These are phyloP conservation scores for Mesocentrotus franciscanus DNA, from an alignment of 53 echinoderm and acorn worm species.

Conservation along the genomic window DNA sequence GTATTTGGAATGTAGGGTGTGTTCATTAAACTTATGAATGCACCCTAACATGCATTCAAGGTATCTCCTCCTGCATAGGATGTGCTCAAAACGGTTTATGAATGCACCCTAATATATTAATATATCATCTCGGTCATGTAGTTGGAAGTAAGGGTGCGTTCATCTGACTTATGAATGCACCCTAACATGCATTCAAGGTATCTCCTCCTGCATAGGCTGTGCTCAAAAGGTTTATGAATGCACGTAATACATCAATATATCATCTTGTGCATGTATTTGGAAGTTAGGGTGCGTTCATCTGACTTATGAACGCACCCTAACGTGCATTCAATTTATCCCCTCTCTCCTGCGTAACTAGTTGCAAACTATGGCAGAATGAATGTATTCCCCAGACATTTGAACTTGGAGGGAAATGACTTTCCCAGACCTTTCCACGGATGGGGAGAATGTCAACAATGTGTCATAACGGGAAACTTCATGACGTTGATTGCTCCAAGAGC, in stretches of 20 bases:
- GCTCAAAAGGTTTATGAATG: too few species aligned
- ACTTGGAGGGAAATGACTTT: slow-evolving; percentile 34
- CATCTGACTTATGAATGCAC: neutral
- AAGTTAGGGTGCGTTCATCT: neutral
- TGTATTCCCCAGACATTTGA: slow-evolving; percentile 50
- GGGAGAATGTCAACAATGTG: slow-evolving; percentile 58
- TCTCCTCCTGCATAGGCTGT: too few species aligned
- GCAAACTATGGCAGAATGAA: slow-evolving; percentile 18
- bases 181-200: slow-evolving; percentile 23
- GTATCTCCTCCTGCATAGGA: too few species aligned
- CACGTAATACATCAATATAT: too few species aligned
- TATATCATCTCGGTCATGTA: neutral
- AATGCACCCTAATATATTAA: neutral
- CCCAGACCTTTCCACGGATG: neutral
- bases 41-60: too few species aligned
- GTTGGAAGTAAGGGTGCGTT: neutral
- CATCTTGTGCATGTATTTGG: neutral
- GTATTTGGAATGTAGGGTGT: too few species aligned
- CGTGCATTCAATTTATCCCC: slow-evolving; percentile 10
- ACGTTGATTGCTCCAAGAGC: slow-evolving; percentile 5
- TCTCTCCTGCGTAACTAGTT: slow-evolving; percentile 35
- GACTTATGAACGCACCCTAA: neutral
- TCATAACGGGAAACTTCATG: slow-evolving; percentile 39
- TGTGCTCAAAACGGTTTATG: too few species aligned
- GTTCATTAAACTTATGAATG: too few species aligned